Evolutionary conservation across 2,113 vertebrate genomes (phyloP).

Genomic region (Sporophila hypoxantha): DNA sequence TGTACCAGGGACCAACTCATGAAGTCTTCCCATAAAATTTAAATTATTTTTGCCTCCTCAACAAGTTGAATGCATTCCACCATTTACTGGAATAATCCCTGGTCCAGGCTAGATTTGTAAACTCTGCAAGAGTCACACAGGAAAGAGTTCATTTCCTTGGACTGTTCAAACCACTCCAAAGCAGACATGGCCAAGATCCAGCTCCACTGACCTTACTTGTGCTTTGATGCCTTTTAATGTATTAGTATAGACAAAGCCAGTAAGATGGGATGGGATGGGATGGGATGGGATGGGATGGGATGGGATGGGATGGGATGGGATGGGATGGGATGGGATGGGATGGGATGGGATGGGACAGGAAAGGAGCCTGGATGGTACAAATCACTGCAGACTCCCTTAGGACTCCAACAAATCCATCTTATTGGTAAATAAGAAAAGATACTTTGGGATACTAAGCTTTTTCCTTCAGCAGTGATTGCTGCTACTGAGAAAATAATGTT

Average conservation of each 20-base stretch:
- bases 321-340: too few relatives aligned
- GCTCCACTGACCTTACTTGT: not conserved
- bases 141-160: not conserved
- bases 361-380: not conserved
- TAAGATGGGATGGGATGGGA: not conserved
- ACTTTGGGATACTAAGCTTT: not conserved
- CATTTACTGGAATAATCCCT: not conserved
- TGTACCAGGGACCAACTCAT: not conserved
- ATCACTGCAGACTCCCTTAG: not conserved
- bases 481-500: not conserved
- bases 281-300: not conserved
- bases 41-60: not conserved
- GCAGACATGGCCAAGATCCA: not conserved
- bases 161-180: not conserved
- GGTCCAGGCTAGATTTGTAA: not conserved
- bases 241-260: not conserved
- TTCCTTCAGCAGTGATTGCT: not conserved
- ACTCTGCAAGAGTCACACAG: not conserved
- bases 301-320: not conserved
- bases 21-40: not conserved
- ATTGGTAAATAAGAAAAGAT: not conserved
- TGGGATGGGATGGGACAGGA: not conserved
- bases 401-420: not conserved
- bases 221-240: not conserved
- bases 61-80: not conserved